These are phyloP conservation scores for Lophochroa leadbeateri DNA, from an alignment of 2,113 vertebrate genomes.

Conservation along the genomic window DNA sequence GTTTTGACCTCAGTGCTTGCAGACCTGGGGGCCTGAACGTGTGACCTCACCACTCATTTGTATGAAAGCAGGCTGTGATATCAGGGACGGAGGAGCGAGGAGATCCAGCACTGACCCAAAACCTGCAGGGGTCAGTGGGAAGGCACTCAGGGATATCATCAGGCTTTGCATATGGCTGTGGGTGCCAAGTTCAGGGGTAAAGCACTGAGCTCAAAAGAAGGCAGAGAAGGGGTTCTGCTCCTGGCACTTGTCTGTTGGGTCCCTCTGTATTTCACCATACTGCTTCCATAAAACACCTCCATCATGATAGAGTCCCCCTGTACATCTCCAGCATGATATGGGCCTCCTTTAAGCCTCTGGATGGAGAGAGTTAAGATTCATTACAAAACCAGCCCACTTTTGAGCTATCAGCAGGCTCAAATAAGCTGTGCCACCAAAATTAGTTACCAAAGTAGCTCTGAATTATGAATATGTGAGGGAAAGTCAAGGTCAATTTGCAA, in stretches of 20 bases:
- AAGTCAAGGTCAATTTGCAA: constrained; percentile 25
- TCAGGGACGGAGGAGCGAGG: background rate
- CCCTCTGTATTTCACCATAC: background rate
- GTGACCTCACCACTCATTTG: background rate
- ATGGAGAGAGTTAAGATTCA: background rate
- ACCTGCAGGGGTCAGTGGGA: background rate
- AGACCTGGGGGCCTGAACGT: background rate
- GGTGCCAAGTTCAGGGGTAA: background rate
- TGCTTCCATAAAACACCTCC: background rate
- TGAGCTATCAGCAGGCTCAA: background rate
- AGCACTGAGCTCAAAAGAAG: background rate
- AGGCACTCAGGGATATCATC: background rate
- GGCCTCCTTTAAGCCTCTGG: background rate
- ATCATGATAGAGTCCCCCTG: background rate
- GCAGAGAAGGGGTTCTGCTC: background rate
- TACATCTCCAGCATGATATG: background rate
- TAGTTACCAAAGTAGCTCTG: background rate
- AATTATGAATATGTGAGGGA: background rate
- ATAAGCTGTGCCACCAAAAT: background rate
- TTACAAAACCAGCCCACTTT: background rate
- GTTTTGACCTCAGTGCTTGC: background rate
- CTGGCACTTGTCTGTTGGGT: background rate
- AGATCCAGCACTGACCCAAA: background rate
- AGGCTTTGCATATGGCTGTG: background rate
- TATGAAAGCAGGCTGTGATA: background rate